Evolutionary conservation across 1,140 invertebrate species (phyloP).

Genomic region (Lordiphosa stackelbergi): DNA sequence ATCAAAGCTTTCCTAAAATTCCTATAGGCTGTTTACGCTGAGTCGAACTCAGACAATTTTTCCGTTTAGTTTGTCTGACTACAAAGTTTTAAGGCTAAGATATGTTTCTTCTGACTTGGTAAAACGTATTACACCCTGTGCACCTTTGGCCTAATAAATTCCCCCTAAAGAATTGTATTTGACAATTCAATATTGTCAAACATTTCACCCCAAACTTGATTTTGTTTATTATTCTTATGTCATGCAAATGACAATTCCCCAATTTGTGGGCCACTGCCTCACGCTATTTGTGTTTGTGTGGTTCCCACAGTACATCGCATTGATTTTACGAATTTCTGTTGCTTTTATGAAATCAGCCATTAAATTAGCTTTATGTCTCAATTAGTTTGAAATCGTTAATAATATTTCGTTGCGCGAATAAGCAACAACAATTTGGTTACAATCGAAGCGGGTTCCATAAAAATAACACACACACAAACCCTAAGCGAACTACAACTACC

Average conservation of each 20-base stretch:
- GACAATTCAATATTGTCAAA: too few relatives aligned
- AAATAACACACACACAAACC: constrained; percentile 19
- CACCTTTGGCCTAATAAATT: too few relatives aligned
- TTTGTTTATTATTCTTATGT: constrained; percentile 3
- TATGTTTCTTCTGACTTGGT: too few relatives aligned
- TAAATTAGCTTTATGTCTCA: constrained; percentile 68
- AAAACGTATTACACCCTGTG: too few relatives aligned
- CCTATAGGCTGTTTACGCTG: too few relatives aligned
- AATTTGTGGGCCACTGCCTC: constrained; percentile 10
- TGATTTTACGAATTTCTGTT: constrained; percentile 46
- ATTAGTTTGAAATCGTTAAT: constrained; percentile 52
- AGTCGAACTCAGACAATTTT: too few relatives aligned
- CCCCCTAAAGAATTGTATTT: too few relatives aligned
- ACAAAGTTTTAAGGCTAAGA: too few relatives aligned
- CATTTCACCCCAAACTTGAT: background rate
- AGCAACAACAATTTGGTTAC: constrained; percentile 53
- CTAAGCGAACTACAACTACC: constrained; percentile 18
- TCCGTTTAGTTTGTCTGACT: too few relatives aligned
- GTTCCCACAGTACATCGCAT: constrained; percentile 36
- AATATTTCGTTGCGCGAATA: constrained; percentile 49
- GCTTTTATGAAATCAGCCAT: constrained; percentile 52
- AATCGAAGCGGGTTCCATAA: constrained; percentile 44
- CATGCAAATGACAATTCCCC: constrained; percentile 39
- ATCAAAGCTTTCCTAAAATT: too few relatives aligned
- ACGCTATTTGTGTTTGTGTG: constrained; percentile 35